Base-by-base conservation (phyloP, 2,888 invertebrate genomes). In the Callyntrura guangdongensis region DNA sequence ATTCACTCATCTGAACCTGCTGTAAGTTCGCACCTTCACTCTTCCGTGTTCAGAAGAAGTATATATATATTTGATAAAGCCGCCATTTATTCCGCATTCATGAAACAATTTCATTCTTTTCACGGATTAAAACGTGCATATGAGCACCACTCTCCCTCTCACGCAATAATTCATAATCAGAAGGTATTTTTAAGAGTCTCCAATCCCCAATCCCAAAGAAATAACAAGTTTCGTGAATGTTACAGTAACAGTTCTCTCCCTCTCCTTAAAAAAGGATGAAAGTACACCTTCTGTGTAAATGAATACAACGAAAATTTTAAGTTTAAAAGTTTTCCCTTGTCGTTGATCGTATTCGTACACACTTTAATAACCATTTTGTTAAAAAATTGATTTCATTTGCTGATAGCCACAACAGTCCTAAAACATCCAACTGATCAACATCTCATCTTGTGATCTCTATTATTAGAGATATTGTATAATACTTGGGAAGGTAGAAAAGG, bases 1-100 rank as follows among this genome's bases (percentile, higher is more conserved):
- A 67, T 27, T 27, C 67, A 67, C 22, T 67, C 67, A 67, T 27
- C 67, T 67, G 67, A 25, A 67, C 67, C 67, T 27, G 67, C n/a
- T 27, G 67, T 27, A 0, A 11, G 14, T 0, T 27, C 27, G 67
- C 12, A 67, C 27, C 67, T 22, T 59, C 27, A 9, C 25, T 67
- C 3, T 72, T 72, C 36, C 36, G 69, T 67, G 25, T 27, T 67
- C 14, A 59, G 17, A 5, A 59, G 17, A 36, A 36, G 36, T 36
- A 2, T 36, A 36, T 36, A 36, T 36, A 36, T 36, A 36, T 36
- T 36, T 36, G 59, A 14, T 59, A 59, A 59, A 59, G 14, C 14
- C 59, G 17, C 17, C n/a, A 59, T n/a, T 59, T 59, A 59, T 53
- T 53, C 53, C 53, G 17, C 17, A 59, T 59, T 59, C 59, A 59